These are phyloP conservation scores for Orthonyx spaldingii DNA, from an alignment of 2,113 vertebrate species.

Conservation along the genomic window DNA sequence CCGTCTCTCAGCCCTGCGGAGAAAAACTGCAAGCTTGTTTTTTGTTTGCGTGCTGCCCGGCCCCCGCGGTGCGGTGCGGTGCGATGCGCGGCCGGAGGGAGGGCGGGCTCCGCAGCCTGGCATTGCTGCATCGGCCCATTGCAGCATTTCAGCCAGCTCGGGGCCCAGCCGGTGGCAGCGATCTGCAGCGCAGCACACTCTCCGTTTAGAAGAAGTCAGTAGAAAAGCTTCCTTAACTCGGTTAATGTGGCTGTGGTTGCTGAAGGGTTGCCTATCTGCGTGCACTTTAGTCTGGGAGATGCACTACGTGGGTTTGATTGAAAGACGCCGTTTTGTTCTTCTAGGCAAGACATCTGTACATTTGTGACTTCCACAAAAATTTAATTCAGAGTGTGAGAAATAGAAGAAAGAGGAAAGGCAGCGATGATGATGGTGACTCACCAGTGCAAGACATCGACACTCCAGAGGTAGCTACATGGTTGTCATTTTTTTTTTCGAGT, in stretches of 20 bases:
- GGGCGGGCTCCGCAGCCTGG: not conserved
- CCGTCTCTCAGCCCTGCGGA: not conserved
- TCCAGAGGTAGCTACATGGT: conserved; percentile 73
- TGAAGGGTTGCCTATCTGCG: not conserved
- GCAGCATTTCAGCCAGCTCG: not conserved
- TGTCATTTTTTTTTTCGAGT: not conserved
- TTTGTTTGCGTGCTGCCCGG: not conserved
- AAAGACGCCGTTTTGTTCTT: conserved; percentile 27
- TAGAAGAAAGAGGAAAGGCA: conserved; percentile 82
- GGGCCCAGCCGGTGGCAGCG: not conserved
- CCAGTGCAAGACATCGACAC: conserved; percentile 80
- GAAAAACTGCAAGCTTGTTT: not conserved
- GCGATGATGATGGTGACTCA: conserved; percentile 82
- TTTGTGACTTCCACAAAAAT: conserved; percentile 84
- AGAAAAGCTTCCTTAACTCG: not conserved
- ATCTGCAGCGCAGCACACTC: not conserved
- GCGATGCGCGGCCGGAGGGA: not conserved
- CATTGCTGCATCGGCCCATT: not conserved
- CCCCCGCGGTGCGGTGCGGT: not conserved
- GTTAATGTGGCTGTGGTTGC: not conserved
- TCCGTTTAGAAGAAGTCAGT: not conserved
- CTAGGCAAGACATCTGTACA: conserved; percentile 81
- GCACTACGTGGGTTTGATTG: not conserved
- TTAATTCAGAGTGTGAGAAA: conserved; percentile 83
- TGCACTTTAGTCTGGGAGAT: no score